Base-by-base conservation (phyloP, 2,888 invertebrate species). In the Cheilosia grossa region DNA sequence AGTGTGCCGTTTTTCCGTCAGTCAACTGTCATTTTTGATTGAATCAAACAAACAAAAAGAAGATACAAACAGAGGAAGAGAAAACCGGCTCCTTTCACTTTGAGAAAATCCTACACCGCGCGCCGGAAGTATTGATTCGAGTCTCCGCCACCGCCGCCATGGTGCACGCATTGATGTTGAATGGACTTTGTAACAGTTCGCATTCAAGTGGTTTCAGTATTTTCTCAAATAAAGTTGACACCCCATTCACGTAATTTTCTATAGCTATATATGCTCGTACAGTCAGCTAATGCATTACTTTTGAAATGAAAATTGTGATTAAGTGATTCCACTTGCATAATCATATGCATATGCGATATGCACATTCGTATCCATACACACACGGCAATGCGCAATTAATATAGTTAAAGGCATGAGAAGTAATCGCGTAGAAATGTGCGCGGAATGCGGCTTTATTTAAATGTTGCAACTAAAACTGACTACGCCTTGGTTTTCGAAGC, bases 261-360 rank as follows among this genome's bases (percentile, higher is more conserved):
- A 6, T 7, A 51, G 9, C 59, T 53, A 44, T 64, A 72, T 66
- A 24, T 9, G 0, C 30, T 30, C 7, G 2, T 27, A 6, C 27
- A 27, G 27, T 27, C 54, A 69, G 77, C 47, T 19, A 51, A 37
- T 17, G 10, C 17, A n/a, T 6, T 30, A n/a, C 10, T 72, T 63
- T 54, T 33, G n/a, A 70, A 64, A 77, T 64, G 51, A 49, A 56
- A 63, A 73, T 61, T 63, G 42, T 44, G 51, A 64, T 70, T 59
- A 70, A 72, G 58, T 64, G 82, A 74, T 79, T 82, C 74, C 73
- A 69, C 82, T 79, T 79, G 82, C 82, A 82, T 82, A 82, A 78
- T 73, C 63, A 51, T 64, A 81, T 70, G 75, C 79, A 70, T n/a
- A 66, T 49, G 27, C 47, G 37, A 70, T n/a, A 66, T 49, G 27